Conservation (phyloP, 2,888 invertebrate genomes). For the Steinernema carpocapsae region DNA sequence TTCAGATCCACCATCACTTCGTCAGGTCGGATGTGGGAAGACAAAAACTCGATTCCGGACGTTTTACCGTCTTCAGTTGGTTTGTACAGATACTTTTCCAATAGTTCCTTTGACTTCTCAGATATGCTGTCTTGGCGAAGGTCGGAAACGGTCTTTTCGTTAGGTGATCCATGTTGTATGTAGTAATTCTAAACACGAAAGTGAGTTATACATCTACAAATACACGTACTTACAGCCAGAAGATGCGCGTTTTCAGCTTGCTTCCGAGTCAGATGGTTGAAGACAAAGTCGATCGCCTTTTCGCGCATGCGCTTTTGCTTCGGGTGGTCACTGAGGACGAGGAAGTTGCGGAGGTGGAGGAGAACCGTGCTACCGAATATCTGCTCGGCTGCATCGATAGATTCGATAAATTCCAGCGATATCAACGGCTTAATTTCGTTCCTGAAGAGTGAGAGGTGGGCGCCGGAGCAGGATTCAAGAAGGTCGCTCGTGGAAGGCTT, state of each 20-base stretch:
- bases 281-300: not conserved
- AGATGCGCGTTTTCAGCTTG: not conserved
- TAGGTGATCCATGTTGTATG: not conserved
- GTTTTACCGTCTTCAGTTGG: not conserved
- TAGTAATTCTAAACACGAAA: not conserved
- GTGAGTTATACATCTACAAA: not conserved
- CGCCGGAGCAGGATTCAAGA: not conserved
- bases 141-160: not conserved
- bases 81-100: not conserved
- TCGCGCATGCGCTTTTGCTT: not conserved
- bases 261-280: not conserved
- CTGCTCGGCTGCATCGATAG: not conserved
- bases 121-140: not conserved
- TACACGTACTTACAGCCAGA: not conserved
- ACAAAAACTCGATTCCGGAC: not conserved
- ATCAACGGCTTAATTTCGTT: not conserved
- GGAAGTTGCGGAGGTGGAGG: not conserved
- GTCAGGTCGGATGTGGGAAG: not conserved
- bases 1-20: not conserved
- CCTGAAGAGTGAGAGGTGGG: conserved; percentile 6
- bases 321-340: not conserved
- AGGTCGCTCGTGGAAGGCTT: not conserved
- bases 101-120: not conserved
- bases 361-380: not conserved
- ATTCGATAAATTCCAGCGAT: not conserved